Conservation (phyloP, 2,113 vertebrate species). For the Pardalotus punctatus region DNA sequence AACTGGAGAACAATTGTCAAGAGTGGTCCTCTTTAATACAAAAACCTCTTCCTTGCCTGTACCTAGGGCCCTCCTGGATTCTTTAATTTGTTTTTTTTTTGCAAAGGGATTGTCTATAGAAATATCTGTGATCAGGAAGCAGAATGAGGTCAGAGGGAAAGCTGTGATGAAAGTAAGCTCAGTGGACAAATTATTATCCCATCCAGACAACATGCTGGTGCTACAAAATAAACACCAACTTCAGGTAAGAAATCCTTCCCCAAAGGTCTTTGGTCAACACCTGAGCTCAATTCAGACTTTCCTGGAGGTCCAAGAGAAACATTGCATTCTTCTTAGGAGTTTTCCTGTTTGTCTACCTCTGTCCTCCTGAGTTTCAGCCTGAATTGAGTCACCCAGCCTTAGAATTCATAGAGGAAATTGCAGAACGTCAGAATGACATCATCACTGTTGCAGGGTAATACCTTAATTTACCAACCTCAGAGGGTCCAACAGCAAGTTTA, state of each 20-base stretch:
- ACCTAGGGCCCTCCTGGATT: background rate
- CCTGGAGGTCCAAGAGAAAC: background rate
- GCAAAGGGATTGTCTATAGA: background rate
- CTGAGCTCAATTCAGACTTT: background rate
- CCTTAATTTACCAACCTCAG: background rate
- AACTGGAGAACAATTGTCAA: background rate
- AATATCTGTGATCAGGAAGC: background rate
- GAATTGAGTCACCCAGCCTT: background rate
- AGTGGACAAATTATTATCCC: background rate
- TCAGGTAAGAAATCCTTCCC: background rate
- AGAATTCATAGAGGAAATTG: background rate
- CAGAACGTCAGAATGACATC: background rate
- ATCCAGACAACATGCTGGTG: background rate
- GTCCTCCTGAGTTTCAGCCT: background rate
- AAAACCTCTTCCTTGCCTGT: background rate
- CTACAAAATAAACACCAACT: background rate
- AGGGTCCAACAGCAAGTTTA: background rate
- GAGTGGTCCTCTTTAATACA: background rate
- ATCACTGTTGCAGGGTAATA: background rate
- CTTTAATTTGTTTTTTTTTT: background rate
- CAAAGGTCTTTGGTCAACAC: background rate
- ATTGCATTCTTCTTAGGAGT: background rate
- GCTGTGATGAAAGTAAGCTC: background rate
- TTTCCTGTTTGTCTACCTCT: conserved; percentile 19
- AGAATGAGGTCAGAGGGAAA: conserved; percentile 20